phyloP scores from a whole-genome alignment of 1,140 invertebrate species.

The Antheraea mylitta region DNA sequence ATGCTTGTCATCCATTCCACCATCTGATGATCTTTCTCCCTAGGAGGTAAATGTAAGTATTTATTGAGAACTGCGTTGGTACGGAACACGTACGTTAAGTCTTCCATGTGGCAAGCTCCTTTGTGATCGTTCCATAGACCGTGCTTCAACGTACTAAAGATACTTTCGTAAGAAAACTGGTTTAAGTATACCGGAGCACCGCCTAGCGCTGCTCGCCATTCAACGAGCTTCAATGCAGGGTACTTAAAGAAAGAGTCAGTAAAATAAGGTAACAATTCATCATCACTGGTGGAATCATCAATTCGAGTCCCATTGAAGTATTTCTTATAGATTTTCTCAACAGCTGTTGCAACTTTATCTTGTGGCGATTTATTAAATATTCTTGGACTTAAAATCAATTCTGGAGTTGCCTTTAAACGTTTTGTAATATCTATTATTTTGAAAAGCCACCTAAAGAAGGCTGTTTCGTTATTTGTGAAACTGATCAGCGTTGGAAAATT shows the following conservation, averaged over 20 bases:
- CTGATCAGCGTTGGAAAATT: conserved; percentile 51
- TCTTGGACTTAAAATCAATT: background rate
- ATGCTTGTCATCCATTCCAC: conserved; percentile 20
- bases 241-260: conserved; percentile 18
- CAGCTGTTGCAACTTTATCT: background rate
- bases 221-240: conserved; percentile 15
- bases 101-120: conserved; percentile 18
- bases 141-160: conserved; percentile 9
- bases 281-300: no score
- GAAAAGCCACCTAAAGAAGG: conserved; percentile 42
- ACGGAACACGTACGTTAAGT: conserved; percentile 20
- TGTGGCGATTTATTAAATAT: background rate
- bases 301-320: conserved; percentile 15
- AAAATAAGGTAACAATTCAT: conserved; percentile 4
- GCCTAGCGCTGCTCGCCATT: conserved; percentile 6
- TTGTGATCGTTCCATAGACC: conserved; percentile 9
- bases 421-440: conserved; percentile 40
- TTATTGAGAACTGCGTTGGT: conserved; percentile 9
- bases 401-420: conserved; percentile 30
- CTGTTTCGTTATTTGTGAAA: conserved; percentile 45
- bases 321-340: conserved; percentile 4
- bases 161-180: conserved; percentile 20
- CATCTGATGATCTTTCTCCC: conserved; percentile 21
- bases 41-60: conserved; percentile 13
- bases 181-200: conserved; percentile 22